Conservation (phyloP, 2,797 vertebrate species). For the Eremophila alpestris region DNA sequence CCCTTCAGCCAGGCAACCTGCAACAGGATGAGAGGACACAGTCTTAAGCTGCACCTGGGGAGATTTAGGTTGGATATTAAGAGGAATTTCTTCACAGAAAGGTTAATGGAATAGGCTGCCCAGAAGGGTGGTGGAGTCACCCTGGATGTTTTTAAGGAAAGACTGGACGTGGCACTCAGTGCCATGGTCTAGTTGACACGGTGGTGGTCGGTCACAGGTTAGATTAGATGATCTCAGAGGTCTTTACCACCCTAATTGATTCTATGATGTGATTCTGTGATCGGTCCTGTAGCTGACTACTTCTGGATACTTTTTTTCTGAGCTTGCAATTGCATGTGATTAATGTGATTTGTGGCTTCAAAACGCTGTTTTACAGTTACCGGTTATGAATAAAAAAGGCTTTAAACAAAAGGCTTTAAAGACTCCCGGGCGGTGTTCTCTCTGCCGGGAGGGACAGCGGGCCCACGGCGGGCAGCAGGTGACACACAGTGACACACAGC, state of each 20-base stretch:
- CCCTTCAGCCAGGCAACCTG: background rate
- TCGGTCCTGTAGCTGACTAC: background rate
- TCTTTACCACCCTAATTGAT: background rate
- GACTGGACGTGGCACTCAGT: background rate
- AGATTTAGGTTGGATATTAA: background rate
- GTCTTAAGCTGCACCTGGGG: background rate
- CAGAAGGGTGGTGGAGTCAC: background rate
- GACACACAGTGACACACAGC: fast-evolving
- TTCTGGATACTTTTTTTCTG: background rate
- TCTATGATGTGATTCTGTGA: background rate
- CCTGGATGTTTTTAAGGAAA: background rate
- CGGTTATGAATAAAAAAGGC: background rate
- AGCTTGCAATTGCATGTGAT: background rate
- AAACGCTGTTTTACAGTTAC: background rate
- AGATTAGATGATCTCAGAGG: background rate
- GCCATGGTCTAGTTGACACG: background rate
- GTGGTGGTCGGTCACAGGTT: no score
- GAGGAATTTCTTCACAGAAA: background rate
- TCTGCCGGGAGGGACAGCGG: no score
- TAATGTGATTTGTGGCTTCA: background rate
- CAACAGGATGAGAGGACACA: fast-evolving
- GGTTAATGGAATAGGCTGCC: background rate
- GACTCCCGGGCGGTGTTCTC: fast-evolving
- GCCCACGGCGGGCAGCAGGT: background rate
- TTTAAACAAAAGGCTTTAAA: background rate